These are phyloP conservation scores for Moxostoma hubbsi DNA, from an alignment of 2,797 vertebrate species.

Conservation along the genomic window DNA sequence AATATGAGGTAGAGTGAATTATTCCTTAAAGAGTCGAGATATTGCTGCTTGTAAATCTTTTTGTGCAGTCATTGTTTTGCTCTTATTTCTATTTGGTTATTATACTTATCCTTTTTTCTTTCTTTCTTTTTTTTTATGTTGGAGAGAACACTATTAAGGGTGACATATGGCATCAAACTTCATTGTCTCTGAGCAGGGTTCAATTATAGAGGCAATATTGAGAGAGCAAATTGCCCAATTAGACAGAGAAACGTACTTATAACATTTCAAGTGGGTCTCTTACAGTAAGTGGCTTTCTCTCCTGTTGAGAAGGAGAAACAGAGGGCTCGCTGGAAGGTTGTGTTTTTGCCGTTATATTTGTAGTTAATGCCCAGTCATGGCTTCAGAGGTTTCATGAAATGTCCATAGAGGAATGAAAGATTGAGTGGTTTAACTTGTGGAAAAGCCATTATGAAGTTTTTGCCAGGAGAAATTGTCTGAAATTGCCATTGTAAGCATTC, in stretches of 20 bases:
- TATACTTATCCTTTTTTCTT: slow-evolving; percentile 12
- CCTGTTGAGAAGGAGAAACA: slow-evolving; percentile 50
- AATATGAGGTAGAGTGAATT: slow-evolving; percentile 2
- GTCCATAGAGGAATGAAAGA: slow-evolving; percentile 39
- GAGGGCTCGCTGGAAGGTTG: slow-evolving; percentile 38
- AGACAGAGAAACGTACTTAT: slow-evolving; percentile 54
- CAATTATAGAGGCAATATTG: slow-evolving; percentile 47
- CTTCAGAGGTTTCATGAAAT: slow-evolving; percentile 46
- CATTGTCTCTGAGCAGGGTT: slow-evolving; percentile 49
- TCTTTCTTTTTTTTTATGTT: slow-evolving; percentile 28
- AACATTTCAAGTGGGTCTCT: slow-evolving; percentile 41
- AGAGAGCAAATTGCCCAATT: slow-evolving; percentile 62
- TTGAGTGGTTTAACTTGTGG: slow-evolving; percentile 23
- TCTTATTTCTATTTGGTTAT: background rate
- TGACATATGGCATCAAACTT: slow-evolving; percentile 63
- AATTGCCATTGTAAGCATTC: background rate
- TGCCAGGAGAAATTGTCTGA: background rate
- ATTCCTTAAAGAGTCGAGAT: background rate
- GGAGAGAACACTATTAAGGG: slow-evolving; percentile 44
- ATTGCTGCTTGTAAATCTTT: slow-evolving; percentile 32
- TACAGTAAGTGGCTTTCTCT: slow-evolving; percentile 42
- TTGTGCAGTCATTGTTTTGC: background rate
- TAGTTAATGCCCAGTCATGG: slow-evolving; percentile 35
- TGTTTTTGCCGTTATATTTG: slow-evolving; percentile 35
- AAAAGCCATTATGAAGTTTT: slow-evolving; percentile 23